A percentile compares a stretch with the other conserved stretches of the same genome.
These are phyloP conservation scores for Hypothenemus hampei DNA, from an alignment of 1,140 invertebrate genomes.

Conservation along the genomic window DNA sequence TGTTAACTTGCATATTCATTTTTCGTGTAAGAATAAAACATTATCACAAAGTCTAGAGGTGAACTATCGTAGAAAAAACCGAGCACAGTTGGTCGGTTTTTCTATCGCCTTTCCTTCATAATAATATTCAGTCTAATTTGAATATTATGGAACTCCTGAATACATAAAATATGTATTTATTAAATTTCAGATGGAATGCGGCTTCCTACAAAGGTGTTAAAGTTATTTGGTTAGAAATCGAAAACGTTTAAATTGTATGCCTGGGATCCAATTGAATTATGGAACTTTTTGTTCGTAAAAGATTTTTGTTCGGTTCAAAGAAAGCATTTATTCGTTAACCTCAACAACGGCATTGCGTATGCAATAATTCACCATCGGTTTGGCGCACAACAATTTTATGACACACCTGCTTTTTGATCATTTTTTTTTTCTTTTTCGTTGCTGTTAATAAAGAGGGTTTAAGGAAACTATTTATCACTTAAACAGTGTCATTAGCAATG, in stretches of 20 bases:
- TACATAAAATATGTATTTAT: not conserved
- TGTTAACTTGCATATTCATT: too few relatives aligned
- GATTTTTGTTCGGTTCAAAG: conserved; percentile 14
- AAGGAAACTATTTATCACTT: conserved; percentile 1
- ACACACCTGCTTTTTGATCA: not conserved
- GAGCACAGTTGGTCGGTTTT: too few relatives aligned
- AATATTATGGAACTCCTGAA: not conserved
- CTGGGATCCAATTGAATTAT: conserved; percentile 35
- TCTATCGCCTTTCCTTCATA: too few relatives aligned
- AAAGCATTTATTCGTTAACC: conserved; percentile 2
- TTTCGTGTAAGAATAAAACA: too few relatives aligned
- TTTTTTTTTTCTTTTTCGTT: not conserved
- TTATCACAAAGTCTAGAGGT: too few relatives aligned
- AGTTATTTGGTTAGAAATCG: conserved; percentile 33
- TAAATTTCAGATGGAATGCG: conserved; percentile 26
- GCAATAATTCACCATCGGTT: too few relatives aligned
- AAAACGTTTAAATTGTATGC: conserved; percentile 38
- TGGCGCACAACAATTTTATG: too few relatives aligned
- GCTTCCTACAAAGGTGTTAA: conserved; percentile 37
- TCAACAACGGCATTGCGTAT: too few relatives aligned
- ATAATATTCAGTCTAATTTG: not conserved
- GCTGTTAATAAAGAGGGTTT: conserved; percentile 6
- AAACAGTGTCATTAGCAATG: not conserved
- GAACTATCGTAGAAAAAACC: too few relatives aligned
- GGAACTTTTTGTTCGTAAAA: conserved; percentile 13